Base-by-base conservation (phyloP, 2,888 invertebrate species). In the Drosophila anomalata region DNA sequence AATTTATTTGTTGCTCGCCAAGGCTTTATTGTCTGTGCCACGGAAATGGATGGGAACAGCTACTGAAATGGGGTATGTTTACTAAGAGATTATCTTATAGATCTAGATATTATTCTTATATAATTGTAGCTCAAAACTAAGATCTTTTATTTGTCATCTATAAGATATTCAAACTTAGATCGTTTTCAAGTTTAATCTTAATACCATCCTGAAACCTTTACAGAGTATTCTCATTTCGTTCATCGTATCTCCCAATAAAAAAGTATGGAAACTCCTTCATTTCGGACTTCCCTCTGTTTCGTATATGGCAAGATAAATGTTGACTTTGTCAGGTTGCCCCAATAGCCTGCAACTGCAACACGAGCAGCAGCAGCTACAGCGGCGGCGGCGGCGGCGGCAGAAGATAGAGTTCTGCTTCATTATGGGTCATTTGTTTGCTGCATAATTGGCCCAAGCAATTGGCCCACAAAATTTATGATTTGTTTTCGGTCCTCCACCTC, bases 371-470 rank as follows among this genome's bases (percentile, higher is more conserved):
- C 62, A 44, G 42, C 17, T 17, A 17, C 59, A 39, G 42, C 48
- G 48, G 26, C 31, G 39, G 48, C 41, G 24, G 31, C 36, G 48
- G 26, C 31, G 39, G 48, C 41, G 24, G 31, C 36, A 68, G 68
- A 29, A 59, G 70, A 55, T 63, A 42, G 61, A 68, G 61, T 53
- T 70, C 75, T 71, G 81, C 87, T 87, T 82, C 87, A 82, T 82
- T 82, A 82, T 87, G 82, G 82, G 79, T 85, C 87, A 82, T 82
- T 82, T 82, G 85, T 82, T 87, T 87, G 87, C 85, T 84, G 80
- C 82, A 82, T 82, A 82, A 82, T 82, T 82, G 87, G 85, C 84
- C 75, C 60, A 41, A 63, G 73, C 84, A 83, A 80, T 86, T 81
- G 87, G 84, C 71, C 78, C 71, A 80, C 65, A 80, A 77, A 86